Base-by-base conservation (phyloP, 2,888 invertebrate genomes). In the Dicyrtomina minuta region DNA sequence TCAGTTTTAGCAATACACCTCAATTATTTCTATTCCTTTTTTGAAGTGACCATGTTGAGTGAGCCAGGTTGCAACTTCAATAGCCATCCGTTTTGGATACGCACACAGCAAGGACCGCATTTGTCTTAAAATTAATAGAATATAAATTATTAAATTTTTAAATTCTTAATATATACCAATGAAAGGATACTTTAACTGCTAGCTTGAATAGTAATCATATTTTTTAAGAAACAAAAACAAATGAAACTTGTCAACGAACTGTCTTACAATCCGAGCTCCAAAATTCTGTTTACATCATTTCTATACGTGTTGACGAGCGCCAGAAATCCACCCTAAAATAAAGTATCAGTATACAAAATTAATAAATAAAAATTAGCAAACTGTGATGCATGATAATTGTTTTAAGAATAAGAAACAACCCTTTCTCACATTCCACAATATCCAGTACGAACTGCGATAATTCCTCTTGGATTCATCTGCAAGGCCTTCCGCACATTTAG, bases 31-130 rank as follows among this genome's bases (percentile, higher is more conserved):
- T 5, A 61, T 17, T 13, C 66, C 74, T 44, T 60, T 49, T 3
- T 49, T 17, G 46, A 74, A 71, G 22, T 58, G 64, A 1, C 76
- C 76, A 49, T 76, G 71, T 41, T 76, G 74, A 4, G 73, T 69
- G 0, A 76, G 26, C 76, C 76, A 76, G 1, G 55, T 58, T 0
- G 70, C 72, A 44, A 72, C 27, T 39, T 76, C 74, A n/a, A 68
- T 49, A 1, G 70, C 72, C 1, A 72, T 12, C 39, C 71, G 53
- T 12, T 46, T 26, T 17, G 70, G 68, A 66, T 66, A 74, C 13
- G 46, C n/a, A 17, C 20, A 46, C 39, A 72, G 13, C 27, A 66
- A 43, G 27, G 46, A 27, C 17, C 49, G 17, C 22, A 15, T 44
- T 15, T 44, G 24, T 12, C 62, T 62, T 13, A 10, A 33, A 60